These are phyloP conservation scores for Hemaris fuciformis DNA, from an alignment of 2,888 invertebrate species.

Conservation along the genomic window DNA sequence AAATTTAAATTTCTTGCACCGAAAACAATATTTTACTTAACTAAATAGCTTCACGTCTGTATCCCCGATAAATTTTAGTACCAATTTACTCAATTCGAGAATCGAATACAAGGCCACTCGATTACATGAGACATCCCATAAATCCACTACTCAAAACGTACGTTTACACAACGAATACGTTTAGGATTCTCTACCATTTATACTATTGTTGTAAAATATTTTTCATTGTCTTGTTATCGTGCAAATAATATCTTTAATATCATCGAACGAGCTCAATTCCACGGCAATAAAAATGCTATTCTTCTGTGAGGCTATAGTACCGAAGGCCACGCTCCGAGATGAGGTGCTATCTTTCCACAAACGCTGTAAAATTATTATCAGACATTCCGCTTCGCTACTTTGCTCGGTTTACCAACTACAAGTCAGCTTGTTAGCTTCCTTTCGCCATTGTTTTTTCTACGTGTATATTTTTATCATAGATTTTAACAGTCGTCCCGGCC, in stretches of 20 bases:
- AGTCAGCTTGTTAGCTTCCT: slow-evolving; percentile 7
- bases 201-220: neutral
- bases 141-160: too few relatives aligned
- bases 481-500: neutral
- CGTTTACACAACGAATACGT: too few relatives aligned
- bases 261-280: slow-evolving; percentile 42
- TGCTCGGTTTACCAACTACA: slow-evolving; percentile 8
- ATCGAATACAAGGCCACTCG: too few relatives aligned
- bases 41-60: too few relatives aligned
- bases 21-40: too few relatives aligned
- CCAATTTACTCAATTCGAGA: too few relatives aligned
- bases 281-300: slow-evolving; percentile 47
- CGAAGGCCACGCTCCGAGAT: slow-evolving; percentile 22
- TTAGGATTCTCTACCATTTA: too few relatives aligned
- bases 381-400: slow-evolving; percentile 30
- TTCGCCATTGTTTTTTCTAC: slow-evolving; percentile 16
- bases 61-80: too few relatives aligned
- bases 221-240: slow-evolving; percentile 7
- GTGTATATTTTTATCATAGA: neutral
- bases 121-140: too few relatives aligned
- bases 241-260: slow-evolving; percentile 35
- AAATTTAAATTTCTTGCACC: too few relatives aligned
- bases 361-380: slow-evolving; percentile 46
- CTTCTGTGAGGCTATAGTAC: slow-evolving; percentile 35
- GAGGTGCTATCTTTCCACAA: slow-evolving; percentile 37